Base-by-base conservation (phyloP, 2,113 vertebrate genomes). In the Lampris incognitus region DNA sequence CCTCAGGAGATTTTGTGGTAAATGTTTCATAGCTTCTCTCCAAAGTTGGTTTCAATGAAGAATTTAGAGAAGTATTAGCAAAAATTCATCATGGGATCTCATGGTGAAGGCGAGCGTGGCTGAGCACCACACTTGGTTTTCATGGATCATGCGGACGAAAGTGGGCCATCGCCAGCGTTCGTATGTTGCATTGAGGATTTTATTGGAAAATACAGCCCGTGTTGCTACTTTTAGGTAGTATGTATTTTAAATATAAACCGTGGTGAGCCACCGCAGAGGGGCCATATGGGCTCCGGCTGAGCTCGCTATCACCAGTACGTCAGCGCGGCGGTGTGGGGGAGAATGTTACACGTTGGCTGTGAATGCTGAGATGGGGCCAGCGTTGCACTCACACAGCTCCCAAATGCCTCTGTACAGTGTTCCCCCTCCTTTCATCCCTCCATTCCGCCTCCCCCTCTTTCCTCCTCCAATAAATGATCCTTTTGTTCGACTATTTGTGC, bases 291-390 rank as follows among this genome's bases (percentile, higher is more conserved):
- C 67, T 68, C 51, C 68, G 74, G 74, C 84, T 81, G 74, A 70
- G 62, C 57, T 37, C 50, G 58, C 37, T 62, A 55, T 60, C 51
- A 56, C n/a, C 74, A 71, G 83, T 74, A 80, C 77, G 58, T 88
- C 85, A 80, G 83, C 13, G 57, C 62, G 78, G 84, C 65, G 69
- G 83, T 7, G 65, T 48, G 74, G 82, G 81, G 84, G 81, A 66
- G 85, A 88, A 86, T 92, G 90, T 91, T 91, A 86, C 89, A 88
- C 87, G 82, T 86, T 94, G 92, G 89, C 94, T 94, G 92, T 92
- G 91, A 94, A 94, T 92, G 90, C 91, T 93, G 91, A 93, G 89
- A 89, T 82, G 85, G 77, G 88, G 91, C 92, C 92, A 93, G 87
- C 69, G 83, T 88, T 87, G 89, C 85, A 77, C 87, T 92, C 85